Percentiles rank a stretch among this genome's conserved stretches.
phyloP scores from a whole-genome alignment of 2,888 invertebrate genomes.

The Himalopsyche anomala region DNA sequence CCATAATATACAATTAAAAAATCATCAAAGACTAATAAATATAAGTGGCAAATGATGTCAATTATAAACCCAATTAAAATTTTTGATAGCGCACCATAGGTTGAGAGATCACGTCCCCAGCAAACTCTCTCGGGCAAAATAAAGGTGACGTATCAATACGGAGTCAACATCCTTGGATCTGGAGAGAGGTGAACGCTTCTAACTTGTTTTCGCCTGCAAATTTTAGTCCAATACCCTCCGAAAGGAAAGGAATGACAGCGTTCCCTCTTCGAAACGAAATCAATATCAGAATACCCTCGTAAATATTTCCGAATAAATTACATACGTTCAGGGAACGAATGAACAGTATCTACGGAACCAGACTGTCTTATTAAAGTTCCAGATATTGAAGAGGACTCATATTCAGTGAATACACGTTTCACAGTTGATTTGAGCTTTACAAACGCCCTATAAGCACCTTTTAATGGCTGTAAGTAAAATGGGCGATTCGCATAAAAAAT shows the following conservation, averaged over 20 bases:
- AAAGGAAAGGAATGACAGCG: conserved; percentile 8
- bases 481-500: no score
- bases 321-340: not conserved
- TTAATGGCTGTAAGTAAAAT: no score
- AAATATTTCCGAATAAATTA: conserved; percentile 30
- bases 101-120: not conserved
- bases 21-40: no score
- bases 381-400: not conserved
- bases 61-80: no score
- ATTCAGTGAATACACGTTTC: not conserved
- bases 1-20: no score
- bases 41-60: no score
- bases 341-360: not conserved
- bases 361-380: not conserved
- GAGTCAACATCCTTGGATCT: conserved; percentile 6
- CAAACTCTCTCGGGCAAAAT: conserved; percentile 14
- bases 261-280: not conserved
- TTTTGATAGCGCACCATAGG: not conserved
- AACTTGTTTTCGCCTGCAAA: conserved; percentile 25
- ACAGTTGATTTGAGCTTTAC: no score
- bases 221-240: not conserved
- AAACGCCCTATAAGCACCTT: no score
- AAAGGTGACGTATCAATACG: conserved; percentile 33
- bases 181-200: conserved; percentile 26
- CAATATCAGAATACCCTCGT: conserved; percentile 30